Evolutionary conservation across 2,113 vertebrate species (phyloP), one percentile per base, ranked within the genome.

Genomic region (Todiramphus chloris): DNA sequence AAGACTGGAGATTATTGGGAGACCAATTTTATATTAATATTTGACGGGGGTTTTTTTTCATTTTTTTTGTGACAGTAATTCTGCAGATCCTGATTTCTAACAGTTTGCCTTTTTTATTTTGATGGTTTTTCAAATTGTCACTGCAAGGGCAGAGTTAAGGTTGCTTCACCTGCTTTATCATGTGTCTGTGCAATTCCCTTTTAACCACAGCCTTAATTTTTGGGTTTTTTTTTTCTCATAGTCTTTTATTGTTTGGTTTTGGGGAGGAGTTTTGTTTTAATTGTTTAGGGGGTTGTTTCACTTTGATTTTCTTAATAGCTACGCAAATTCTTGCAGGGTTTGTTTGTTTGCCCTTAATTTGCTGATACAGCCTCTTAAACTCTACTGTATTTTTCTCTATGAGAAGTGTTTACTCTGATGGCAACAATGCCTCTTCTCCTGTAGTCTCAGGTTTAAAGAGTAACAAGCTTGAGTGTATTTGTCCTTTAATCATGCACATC

Each of bases 401-500:
- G 25, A 87, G 55, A 91, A 91, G 37, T 48, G 33, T 90, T 83
- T 90, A 56, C 68, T 94, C 41, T 58, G 41, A 82, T 63, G 73
- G 39, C 56, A 95, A 81, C 69, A 82, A 41, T 51, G 48, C 41
- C 48, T 23, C 31, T 83, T 85, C 84, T 79, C 1, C 4, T 69
- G 16, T 62, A 83, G 55, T 91, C 70, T 91, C 50, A 43, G 77
- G 77, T 93, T 95, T 87, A 67, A 91, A 93, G 69, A 76, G 77
- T 89, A 91, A 87, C 89, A 73, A 73, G 62, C 66, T 86, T 13
- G 21, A 64, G 80, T 62, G 51, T 72, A 63, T 95, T 70, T 83
- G 59, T 81, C 46, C 89, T 91, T 96, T 87, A 93, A 92, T 94
- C 48, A 93, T 73, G 72, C 73, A 86, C 85, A 84, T 82, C 74